These are phyloP conservation scores for Masnerella sp. DNA, from an alignment of 2,888 invertebrate genomes.

Conservation along the genomic window DNA sequence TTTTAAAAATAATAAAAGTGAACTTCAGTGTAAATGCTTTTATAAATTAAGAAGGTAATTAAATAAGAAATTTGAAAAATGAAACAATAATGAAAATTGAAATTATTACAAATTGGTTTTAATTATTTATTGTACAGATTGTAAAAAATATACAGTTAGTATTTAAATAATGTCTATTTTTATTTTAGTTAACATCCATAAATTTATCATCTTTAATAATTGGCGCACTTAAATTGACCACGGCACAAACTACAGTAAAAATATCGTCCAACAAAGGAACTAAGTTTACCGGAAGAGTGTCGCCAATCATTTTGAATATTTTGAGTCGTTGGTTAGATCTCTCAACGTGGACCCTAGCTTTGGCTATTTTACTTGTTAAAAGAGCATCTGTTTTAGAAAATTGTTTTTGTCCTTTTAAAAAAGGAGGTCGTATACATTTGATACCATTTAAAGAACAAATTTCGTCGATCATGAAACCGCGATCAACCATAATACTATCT, in stretches of 20 bases:
- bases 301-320: conserved; percentile 43
- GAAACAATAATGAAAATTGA: too few species aligned
- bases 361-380: conserved; percentile 4
- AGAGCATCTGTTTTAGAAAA: conserved; percentile 3
- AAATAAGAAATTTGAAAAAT: too few species aligned
- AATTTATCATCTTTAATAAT: conserved; percentile 28
- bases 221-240: conserved; percentile 24
- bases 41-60: too few species aligned
- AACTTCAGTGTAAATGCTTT: too few species aligned
- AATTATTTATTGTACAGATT: too few species aligned
- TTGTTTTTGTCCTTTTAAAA: conserved; percentile 12
- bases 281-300: conserved; percentile 13
- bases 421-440: conserved; percentile 11
- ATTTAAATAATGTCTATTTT: not conserved
- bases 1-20: too few species aligned
- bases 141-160: not conserved
- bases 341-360: conserved; percentile 20
- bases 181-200: conserved; percentile 12
- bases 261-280: conserved; percentile 26
- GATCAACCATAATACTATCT: conserved; percentile 11
- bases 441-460: not conserved
- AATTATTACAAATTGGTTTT: too few species aligned
- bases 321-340: conserved; percentile 54
- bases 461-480: conserved; percentile 1
- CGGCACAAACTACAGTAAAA: conserved; percentile 28